A percentile compares a stretch with the other conserved stretches of the same genome.
These are phyloP conservation scores for Acromyrmex heyeri DNA, from an alignment of 1,140 invertebrate species.

Conservation along the genomic window DNA sequence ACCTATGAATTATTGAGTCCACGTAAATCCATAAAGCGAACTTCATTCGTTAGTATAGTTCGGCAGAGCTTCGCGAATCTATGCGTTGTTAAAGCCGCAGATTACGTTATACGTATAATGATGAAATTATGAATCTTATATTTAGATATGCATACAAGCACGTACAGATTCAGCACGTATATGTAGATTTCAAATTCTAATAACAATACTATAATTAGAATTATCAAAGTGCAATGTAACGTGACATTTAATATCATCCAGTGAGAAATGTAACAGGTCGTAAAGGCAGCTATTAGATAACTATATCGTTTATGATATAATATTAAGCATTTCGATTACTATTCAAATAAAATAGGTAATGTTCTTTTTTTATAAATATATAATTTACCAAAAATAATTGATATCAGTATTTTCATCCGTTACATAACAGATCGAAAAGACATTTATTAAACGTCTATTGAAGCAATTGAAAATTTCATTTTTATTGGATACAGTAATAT, in stretches of 20 bases:
- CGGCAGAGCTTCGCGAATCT: constrained; percentile 8
- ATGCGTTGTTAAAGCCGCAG: constrained; percentile 38
- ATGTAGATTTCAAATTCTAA: constrained; percentile 3
- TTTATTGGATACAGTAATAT: no score
- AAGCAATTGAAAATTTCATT: no score
- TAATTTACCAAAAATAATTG: no score
- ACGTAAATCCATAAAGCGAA: constrained; percentile 29
- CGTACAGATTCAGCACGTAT: no score
- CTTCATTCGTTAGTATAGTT: constrained; percentile 56
- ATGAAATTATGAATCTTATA: constrained; percentile 45
- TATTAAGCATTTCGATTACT: background rate
- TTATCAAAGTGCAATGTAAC: background rate
- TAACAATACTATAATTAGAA: background rate
- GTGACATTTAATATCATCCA: background rate
- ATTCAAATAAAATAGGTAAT: background rate
- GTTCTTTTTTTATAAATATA: background rate
- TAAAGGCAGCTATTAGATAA: background rate
- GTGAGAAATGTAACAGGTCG: background rate
- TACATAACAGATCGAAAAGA: no score
- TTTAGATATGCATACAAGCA: background rate
- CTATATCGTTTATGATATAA: background rate
- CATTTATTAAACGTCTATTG: no score
- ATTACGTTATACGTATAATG: constrained; percentile 10
- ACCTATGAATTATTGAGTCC: constrained; percentile 41
- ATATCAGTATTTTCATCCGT: no score